Conservation (phyloP, 2,888 invertebrate genomes). For the Megalurothrips usitatus region DNA sequence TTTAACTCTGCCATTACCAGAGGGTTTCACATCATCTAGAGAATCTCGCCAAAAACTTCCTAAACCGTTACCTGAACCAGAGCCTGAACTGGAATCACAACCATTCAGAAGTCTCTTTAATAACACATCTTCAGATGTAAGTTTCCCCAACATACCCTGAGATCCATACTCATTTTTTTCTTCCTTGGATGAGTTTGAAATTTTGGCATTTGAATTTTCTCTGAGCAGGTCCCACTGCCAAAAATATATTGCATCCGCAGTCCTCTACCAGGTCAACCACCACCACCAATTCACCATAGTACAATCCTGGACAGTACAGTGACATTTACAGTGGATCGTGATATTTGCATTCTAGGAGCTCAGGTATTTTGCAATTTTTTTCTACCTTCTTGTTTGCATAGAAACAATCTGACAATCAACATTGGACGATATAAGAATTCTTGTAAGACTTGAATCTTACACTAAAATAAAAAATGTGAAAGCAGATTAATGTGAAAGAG, state of each 20-base stretch:
- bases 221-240: slow-evolving; percentile 16
- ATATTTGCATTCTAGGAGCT: slow-evolving; percentile 67
- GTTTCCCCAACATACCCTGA: neutral
- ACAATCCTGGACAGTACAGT: slow-evolving; percentile 70
- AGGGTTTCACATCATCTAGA: slow-evolving; percentile 58
- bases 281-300: neutral
- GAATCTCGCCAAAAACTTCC: slow-evolving; percentile 32
- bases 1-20: slow-evolving; percentile 65
- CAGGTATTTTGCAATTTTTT: slow-evolving; percentile 40
- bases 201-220: slow-evolving; percentile 11
- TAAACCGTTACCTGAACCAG: neutral
- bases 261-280: neutral
- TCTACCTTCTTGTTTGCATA: slow-evolving; percentile 23
- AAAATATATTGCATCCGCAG: slow-evolving; percentile 12
- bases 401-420: too few relatives aligned
- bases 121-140: neutral
- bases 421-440: too few relatives aligned
- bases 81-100: neutral
- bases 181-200: neutral
- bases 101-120: neutral
- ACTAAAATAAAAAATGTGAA: too few relatives aligned
- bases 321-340: slow-evolving; percentile 75
- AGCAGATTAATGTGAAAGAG: too few relatives aligned
- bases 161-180: neutral
- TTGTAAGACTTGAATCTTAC: too few relatives aligned